Evolutionary conservation across 2,888 invertebrate genomes (phyloP).

Genomic region (Leptura quadrifasciata): DNA sequence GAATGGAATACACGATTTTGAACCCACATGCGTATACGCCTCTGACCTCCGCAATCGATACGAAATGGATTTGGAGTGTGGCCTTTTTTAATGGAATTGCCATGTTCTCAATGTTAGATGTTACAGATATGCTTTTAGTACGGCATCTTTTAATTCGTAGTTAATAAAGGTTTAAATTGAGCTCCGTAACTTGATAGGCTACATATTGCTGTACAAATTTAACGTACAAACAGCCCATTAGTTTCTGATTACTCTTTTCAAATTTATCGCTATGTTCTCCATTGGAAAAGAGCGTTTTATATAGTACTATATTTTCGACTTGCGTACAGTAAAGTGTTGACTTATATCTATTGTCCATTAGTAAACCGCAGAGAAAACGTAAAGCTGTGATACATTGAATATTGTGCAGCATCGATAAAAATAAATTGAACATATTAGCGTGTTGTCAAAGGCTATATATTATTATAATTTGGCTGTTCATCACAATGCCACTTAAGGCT

Average conservation of each 20-base stretch:
- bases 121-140: constrained; percentile 41
- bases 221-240: not conserved
- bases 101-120: constrained; percentile 39
- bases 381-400: too few species aligned
- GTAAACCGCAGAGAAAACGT: too few species aligned
- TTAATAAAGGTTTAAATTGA: constrained; percentile 35
- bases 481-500: too few species aligned
- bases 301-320: not conserved
- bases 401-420: too few species aligned
- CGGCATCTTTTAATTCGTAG: constrained; percentile 25
- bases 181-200: not conserved
- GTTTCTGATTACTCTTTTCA: not conserved
- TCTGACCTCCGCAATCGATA: constrained; percentile 50
- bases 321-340: too few species aligned
- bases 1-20: constrained; percentile 22
- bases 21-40: constrained; percentile 27
- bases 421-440: too few species aligned
- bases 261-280: not conserved
- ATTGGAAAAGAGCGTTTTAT: not conserved
- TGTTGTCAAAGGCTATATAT: too few species aligned
- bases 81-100: constrained; percentile 47
- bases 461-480: too few species aligned
- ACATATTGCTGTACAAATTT: not conserved
- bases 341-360: too few species aligned
- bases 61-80: constrained; percentile 45